Evolutionary conservation across 2,113 vertebrate species (phyloP).

Genomic region (Myocastor coypus): DNA sequence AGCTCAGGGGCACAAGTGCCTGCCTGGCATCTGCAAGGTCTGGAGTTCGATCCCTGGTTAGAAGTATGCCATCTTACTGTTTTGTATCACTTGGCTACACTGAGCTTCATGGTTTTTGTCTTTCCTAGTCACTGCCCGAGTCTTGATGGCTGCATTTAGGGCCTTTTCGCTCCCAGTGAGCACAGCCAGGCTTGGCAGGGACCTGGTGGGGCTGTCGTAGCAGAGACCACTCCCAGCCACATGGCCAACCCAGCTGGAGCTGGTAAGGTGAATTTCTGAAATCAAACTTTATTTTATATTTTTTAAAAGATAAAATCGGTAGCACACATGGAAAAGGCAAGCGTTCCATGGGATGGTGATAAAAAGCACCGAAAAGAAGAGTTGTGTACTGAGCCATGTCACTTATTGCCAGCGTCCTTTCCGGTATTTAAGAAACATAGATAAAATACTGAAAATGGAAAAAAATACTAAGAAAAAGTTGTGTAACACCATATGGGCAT

Average conservation of each 20-base stretch:
- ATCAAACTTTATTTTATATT: neutral
- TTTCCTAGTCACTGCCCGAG: neutral
- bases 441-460: neutral
- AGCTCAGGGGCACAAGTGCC: no score
- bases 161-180: neutral
- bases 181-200: neutral
- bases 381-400: neutral
- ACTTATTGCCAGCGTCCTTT: neutral
- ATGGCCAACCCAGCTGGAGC: neutral
- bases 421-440: neutral
- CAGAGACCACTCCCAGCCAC: neutral
- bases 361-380: neutral
- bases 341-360: neutral
- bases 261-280: neutral
- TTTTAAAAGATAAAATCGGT: constrained; percentile 15
- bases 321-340: neutral
- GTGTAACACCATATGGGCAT: neutral
- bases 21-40: no score
- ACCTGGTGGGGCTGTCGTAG: neutral
- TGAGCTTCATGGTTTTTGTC: neutral
- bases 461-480: neutral
- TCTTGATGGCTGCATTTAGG: neutral
- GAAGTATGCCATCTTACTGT: neutral
- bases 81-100: neutral
- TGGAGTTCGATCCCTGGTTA: no score